Conservation (phyloP, 2,113 vertebrate genomes). For the Athene noctua region DNA sequence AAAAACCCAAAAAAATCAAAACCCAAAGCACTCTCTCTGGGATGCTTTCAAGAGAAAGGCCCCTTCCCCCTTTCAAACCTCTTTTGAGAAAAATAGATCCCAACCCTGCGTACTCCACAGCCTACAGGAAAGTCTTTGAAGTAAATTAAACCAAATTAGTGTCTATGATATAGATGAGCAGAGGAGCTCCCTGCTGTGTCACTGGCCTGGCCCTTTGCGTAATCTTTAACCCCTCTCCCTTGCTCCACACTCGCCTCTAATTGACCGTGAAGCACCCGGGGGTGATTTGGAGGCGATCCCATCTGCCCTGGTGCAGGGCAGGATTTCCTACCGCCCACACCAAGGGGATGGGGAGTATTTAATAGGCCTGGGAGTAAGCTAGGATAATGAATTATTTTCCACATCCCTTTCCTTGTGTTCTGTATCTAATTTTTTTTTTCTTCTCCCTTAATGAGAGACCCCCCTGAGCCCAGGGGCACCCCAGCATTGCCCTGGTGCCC, state of each 20-base stretch:
- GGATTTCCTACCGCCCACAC: not conserved
- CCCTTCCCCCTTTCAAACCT: not conserved
- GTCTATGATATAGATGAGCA: conserved; percentile 53
- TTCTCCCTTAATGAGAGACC: not conserved
- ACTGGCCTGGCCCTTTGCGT: not conserved
- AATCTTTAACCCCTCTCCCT: conserved; percentile 34
- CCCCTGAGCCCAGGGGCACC: not conserved
- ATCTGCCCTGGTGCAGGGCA: conserved; percentile 29
- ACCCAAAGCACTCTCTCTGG: not conserved
- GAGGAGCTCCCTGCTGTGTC: conserved; percentile 26
- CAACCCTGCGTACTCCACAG: not conserved
- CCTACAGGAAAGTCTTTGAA: conserved; percentile 56
- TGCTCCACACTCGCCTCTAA: not conserved
- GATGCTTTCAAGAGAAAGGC: conserved; percentile 31
- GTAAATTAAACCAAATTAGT: conserved; percentile 72
- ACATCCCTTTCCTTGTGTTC: not conserved
- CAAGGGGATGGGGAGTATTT: not conserved
- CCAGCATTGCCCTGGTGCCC: not conserved
- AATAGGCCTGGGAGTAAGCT: not conserved
- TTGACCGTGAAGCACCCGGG: conserved; percentile 53
- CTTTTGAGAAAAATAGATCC: not conserved
- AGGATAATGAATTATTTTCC: not conserved
- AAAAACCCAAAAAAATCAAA: not conserved
- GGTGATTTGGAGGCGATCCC: conserved; percentile 20
- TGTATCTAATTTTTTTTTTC: not conserved